phyloP scores from a whole-genome alignment of 2,888 invertebrate genomes.

The Lepidochrysops patricia region DNA sequence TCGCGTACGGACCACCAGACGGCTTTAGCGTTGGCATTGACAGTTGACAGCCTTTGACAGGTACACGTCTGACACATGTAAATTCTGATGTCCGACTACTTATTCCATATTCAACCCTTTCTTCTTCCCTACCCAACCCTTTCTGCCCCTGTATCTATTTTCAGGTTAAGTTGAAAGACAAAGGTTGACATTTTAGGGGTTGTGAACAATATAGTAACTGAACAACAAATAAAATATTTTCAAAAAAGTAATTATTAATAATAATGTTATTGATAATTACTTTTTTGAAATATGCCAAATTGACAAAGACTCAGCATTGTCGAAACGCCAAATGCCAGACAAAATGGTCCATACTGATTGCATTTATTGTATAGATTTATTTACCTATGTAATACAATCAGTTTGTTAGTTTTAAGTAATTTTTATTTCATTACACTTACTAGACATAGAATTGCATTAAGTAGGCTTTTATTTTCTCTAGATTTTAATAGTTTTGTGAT shows the following conservation, averaged over 20 bases:
- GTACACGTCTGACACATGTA: background rate
- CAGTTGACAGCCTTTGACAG: background rate
- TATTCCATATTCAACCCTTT: too few relatives aligned
- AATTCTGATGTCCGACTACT: too few relatives aligned
- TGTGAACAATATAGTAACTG: too few relatives aligned
- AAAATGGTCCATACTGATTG: conserved; percentile 38
- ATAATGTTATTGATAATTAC: too few relatives aligned
- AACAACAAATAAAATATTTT: too few relatives aligned
- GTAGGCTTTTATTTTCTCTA: conserved; percentile 28
- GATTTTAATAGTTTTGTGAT: conserved; percentile 29
- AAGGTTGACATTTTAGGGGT: too few relatives aligned
- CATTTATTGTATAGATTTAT: conserved; percentile 42
- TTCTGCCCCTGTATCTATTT: too few relatives aligned
- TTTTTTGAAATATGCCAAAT: too few relatives aligned
- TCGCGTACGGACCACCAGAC: conserved; percentile 29
- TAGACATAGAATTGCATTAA: conserved; percentile 30
- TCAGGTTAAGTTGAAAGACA: too few relatives aligned
- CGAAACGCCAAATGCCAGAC: background rate
- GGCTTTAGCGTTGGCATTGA: conserved; percentile 18
- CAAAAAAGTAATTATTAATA: too few relatives aligned
- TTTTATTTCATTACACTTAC: conserved; percentile 24
- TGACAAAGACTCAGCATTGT: background rate
- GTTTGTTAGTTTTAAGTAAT: conserved; percentile 31
- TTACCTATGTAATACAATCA: conserved; percentile 34
- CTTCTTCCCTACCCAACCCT: too few relatives aligned